Evolutionary conservation across 2,113 vertebrate genomes (phyloP), one percentile per base, ranked within the genome.

Genomic region (Formicarius rufipectus): DNA sequence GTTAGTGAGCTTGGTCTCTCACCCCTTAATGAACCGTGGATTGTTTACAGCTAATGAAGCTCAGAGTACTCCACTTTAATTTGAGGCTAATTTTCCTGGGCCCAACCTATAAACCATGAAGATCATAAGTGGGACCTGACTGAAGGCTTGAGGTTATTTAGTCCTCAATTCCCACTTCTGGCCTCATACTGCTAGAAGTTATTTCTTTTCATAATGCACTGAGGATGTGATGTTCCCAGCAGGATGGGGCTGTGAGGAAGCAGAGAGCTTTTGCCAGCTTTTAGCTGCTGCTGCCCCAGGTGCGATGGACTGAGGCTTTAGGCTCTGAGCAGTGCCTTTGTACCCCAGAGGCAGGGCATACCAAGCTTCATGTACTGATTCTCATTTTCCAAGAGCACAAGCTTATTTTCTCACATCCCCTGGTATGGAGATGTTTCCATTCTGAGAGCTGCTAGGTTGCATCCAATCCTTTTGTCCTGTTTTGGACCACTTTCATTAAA

Each of bases 21-120:
- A 87, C 71, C 35, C 63, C 55, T 95, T 97, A 97, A 96, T 95
- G 89, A 97, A 97, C 97, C 73, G 74, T 53, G 28, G 66, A 72
- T 96, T 95, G 71, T 95, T 94, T 93, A 91, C 44, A 93, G 66
- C 75, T 97, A 97, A 96, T 93, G 95, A 97, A 96, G 78, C 40
- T 86, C 77, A 87, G 60, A 71, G 47, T 15, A 84, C 33, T 44
- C 76, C 24, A 37, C 93, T 97, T 96, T 92, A 97, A 95, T 84
- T 87, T 52, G 55, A 84, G 68, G 39, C 31, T 95, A 93, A 93
- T 91, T 94, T 97, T 95, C 47, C 45, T 88, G 81, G 44, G 37
- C 55, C 22, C 33, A 77, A 39, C 53, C 68, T 88, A 30, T 81
- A 93, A 90, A 75, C 68, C 42, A 67, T 81, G 77, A 95, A 93